A percentile compares a stretch with the other conserved stretches of the same genome.
Conservation (phyloP, 2,888 invertebrate species). For the Eupithecia vulgata region DNA sequence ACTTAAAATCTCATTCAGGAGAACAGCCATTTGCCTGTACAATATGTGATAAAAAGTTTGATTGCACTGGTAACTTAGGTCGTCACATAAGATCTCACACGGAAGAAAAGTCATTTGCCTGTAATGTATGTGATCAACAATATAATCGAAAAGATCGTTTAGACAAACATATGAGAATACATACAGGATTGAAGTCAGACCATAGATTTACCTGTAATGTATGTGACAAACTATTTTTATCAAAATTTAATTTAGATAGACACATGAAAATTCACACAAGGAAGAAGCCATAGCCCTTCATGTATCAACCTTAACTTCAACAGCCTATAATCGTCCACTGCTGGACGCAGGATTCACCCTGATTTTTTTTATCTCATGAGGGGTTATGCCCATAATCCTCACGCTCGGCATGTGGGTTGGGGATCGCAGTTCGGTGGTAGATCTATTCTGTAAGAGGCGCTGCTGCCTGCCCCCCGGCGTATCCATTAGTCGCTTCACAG, state of each 20-base stretch:
- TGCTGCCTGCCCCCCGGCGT: no score
- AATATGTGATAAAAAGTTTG: not conserved
- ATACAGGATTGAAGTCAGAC: not conserved
- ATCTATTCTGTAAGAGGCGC: no score
- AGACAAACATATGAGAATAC: not conserved
- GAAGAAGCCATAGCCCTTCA: no score
- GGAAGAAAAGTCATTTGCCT: not conserved
- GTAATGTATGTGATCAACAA: not conserved
- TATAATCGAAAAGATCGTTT: not conserved
- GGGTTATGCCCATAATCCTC: no score
- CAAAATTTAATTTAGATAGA: not conserved
- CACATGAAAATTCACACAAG: not conserved
- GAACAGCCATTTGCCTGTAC: not conserved
- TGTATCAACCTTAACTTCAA: no score
- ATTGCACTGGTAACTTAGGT: not conserved
- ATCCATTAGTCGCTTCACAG: no score
- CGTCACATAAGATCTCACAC: not conserved
- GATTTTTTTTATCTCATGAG: no score
- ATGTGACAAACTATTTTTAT: not conserved
- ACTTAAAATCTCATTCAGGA: not conserved
- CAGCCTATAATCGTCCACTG: no score
- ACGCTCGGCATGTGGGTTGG: no score
- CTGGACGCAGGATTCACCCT: no score
- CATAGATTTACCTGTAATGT: not conserved
- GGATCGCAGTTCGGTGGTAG: no score